Percentiles rank a stretch among this genome's conserved stretches.
Conservation (phyloP, 2,888 invertebrate species). For the Patella caerulea region DNA sequence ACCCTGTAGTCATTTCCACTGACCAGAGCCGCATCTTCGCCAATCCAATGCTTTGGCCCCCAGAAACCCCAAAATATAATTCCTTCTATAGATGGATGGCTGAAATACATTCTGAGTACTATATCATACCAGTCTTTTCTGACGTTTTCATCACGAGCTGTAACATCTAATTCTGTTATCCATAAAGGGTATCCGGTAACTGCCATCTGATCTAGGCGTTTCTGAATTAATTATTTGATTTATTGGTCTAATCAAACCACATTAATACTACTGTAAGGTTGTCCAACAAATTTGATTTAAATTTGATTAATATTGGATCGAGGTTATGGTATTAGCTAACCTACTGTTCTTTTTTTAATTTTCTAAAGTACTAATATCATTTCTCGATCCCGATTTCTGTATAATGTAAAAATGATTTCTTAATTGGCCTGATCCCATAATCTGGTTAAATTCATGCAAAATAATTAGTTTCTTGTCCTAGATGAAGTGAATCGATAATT, state of each 20-base stretch:
- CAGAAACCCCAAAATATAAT: slow-evolving; percentile 53
- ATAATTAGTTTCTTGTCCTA: too few relatives aligned
- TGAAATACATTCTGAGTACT: slow-evolving; percentile 34
- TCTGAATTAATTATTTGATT: slow-evolving; percentile 14
- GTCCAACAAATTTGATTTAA: too few relatives aligned
- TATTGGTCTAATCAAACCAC: background rate
- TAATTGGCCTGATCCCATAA: too few relatives aligned
- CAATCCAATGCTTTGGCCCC: slow-evolving; percentile 29
- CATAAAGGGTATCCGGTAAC: slow-evolving; percentile 27
- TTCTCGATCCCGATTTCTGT: too few relatives aligned
- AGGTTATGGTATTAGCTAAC: too few relatives aligned
- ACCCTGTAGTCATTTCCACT: background rate
- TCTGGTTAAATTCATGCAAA: too few relatives aligned
- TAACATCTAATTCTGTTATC: slow-evolving; percentile 29
- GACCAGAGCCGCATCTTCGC: background rate
- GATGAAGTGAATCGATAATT: too few relatives aligned
- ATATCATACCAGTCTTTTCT: slow-evolving; percentile 38
- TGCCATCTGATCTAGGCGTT: slow-evolving; percentile 24
- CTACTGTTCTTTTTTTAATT: too few relatives aligned
- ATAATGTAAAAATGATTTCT: too few relatives aligned
- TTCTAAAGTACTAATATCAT: too few relatives aligned
- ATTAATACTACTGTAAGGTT: too few relatives aligned
- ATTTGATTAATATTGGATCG: too few relatives aligned
- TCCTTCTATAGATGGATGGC: slow-evolving; percentile 40
- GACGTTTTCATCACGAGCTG: slow-evolving; percentile 3